Evolutionary conservation across 2,888 invertebrate species (phyloP), one percentile per base, ranked within the genome.

Genomic region (Lymantria dispar): DNA sequence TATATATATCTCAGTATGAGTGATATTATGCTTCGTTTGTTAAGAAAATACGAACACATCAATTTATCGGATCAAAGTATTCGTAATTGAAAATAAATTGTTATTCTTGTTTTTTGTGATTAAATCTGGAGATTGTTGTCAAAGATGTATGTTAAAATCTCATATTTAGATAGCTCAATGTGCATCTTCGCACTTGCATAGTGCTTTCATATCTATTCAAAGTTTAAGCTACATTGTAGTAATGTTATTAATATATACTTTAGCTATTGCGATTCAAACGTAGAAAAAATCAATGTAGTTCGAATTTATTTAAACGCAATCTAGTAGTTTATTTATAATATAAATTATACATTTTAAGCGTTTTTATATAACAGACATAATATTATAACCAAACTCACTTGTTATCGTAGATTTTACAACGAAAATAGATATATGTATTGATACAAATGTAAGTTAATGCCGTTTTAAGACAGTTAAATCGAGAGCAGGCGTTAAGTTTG

Each of bases 371-470:
- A 68, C 68, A 63, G 62, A 67, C 64, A 64, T 64, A 59, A 56
- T 60, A 64, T 58, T 70, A 63, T 69, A 74, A 66, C 70, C 64
- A 54, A 77, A 72, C 56, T 14, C 76, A 82, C 76, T 84, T 83
- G 85, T 87, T 85, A 85, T 75, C 62, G 83, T 85, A 85, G 84
- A 84, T 85, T 86, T 85, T 87, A 87, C 87, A 88, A 88, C 87
- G 87, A 88, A 88, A 80, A 77, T 82, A 83, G 76, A 68, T 80
- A 80, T 80, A 33, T 33, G 8, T 33, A 33, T 66, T 3, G 64
- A 72, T 81, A 80, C 69, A 72, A 73, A 67, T 67, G 68, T 78
- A 80, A 73, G 66, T 68, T 67, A 57, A 67, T 60, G 55, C 63
- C 62, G 67, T 43, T 50, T 71, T 74, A 74, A 64, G 70, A 60